phyloP scores from a whole-genome alignment of 2,797 vertebrate genomes.

The Tragelaphus oryx region DNA sequence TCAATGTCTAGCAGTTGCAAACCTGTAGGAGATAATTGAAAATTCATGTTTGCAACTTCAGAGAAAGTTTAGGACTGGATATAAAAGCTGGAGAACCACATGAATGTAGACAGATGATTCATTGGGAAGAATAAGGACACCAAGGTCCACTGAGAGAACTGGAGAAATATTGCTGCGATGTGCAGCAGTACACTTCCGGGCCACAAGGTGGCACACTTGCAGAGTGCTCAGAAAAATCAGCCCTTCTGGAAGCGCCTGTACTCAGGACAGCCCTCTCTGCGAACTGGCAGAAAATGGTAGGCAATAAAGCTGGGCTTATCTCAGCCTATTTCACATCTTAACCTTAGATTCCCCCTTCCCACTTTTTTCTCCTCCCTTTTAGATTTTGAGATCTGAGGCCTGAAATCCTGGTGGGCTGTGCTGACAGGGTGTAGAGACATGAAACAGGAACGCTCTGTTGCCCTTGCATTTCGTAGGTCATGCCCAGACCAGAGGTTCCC shows the following conservation, averaged over 20 bases:
- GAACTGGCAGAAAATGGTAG: not conserved
- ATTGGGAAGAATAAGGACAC: not conserved
- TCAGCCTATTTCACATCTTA: not conserved
- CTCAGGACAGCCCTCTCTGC: not conserved
- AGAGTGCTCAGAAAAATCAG: not conserved
- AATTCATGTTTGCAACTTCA: not conserved
- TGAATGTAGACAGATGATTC: not conserved
- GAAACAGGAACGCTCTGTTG: not conserved
- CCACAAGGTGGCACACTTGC: slow-evolving; percentile 29
- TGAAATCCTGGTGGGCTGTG: not conserved
- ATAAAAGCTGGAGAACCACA: not conserved
- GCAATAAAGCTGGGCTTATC: not conserved
- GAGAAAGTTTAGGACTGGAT: not conserved
- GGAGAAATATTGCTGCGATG: not conserved
- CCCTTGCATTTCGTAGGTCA: not conserved
- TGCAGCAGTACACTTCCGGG: not conserved
- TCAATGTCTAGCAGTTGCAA: not conserved
- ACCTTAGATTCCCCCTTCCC: not conserved
- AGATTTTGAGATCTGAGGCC: not conserved
- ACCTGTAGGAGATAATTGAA: not conserved
- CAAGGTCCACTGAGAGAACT: not conserved
- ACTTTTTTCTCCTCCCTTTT: not conserved
- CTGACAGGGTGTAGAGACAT: not conserved
- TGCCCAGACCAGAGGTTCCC: not conserved
- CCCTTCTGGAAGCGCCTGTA: not conserved